A percentile compares a stretch with the other conserved stretches of the same genome.
Evolutionary conservation across 2,113 vertebrate species (phyloP).

Genomic region (Sinocyclocheilus anshuiensis): DNA sequence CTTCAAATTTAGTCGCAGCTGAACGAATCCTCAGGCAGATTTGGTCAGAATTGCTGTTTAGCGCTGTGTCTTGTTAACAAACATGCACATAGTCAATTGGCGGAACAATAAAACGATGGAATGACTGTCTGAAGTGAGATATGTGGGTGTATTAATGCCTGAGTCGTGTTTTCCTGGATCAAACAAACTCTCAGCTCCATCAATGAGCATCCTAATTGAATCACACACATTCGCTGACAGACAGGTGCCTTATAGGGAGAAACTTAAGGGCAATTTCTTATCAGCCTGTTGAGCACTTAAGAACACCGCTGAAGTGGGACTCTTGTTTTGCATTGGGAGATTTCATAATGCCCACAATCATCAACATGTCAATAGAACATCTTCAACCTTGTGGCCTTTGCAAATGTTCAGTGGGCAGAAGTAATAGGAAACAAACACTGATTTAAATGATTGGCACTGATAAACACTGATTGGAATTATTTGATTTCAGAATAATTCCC

Average conservation of each 20-base stretch:
- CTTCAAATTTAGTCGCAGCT: neutral
- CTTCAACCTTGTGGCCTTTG: neutral
- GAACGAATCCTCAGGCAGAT: neutral
- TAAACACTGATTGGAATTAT: neutral
- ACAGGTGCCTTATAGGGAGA: neutral
- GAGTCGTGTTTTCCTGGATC: constrained; percentile 51
- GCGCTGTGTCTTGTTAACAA: constrained; percentile 41
- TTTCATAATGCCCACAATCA: neutral
- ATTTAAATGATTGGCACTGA: neutral
- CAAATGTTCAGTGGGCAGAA: neutral
- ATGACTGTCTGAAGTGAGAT: constrained; percentile 48
- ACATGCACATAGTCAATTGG: constrained; percentile 41
- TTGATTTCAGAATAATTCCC: neutral
- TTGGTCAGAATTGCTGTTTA: constrained; percentile 3
- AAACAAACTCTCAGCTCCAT: constrained; percentile 50
- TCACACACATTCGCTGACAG: neutral
- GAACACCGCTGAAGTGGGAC: neutral
- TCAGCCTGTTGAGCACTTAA: neutral
- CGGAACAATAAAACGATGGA: constrained; percentile 38
- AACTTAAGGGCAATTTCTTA: neutral
- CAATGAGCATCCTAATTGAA: constrained; percentile 46
- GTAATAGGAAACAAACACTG: neutral
- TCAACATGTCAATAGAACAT: neutral
- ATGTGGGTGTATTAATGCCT: constrained; percentile 57
- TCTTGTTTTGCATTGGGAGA: neutral